Evolutionary conservation across 2,888 invertebrate genomes (phyloP).

Genomic region (Leptopilina myrica): DNA sequence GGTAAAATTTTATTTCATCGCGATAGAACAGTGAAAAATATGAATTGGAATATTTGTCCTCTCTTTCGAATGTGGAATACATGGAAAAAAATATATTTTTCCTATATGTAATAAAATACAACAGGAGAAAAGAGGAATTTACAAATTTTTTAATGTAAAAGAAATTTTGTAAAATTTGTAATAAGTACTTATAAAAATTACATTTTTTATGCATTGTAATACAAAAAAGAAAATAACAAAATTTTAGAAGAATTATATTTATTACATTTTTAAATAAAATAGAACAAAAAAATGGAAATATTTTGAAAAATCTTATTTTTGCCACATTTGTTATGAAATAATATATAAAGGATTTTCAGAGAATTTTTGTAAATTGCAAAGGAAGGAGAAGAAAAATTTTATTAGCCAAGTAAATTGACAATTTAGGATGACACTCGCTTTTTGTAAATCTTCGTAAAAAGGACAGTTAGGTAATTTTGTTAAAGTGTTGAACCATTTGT

Average conservation of each 20-base stretch:
- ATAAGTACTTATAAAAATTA: too few species aligned
- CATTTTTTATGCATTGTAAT: too few species aligned
- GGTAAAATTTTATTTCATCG: slow-evolving; percentile 9
- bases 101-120: too few species aligned
- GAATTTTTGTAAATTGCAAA: not conserved
- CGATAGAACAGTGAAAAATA: not conserved
- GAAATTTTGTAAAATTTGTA: too few species aligned
- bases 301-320: too few species aligned
- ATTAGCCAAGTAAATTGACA: not conserved
- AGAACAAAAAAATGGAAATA: not conserved
- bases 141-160: too few species aligned
- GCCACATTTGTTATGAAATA: too few species aligned
- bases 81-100: too few species aligned
- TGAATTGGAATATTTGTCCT: not conserved
- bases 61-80: too few species aligned
- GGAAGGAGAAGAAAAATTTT: not conserved
- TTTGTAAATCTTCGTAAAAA: not conserved
- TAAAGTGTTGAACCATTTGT: not conserved
- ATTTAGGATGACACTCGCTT: not conserved
- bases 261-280: not conserved
- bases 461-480: slow-evolving; percentile 4
- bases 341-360: not conserved
- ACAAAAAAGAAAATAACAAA: too few species aligned
- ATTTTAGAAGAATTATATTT: too few species aligned
- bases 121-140: too few species aligned